Evolutionary conservation across 2,797 vertebrate species (phyloP).

Genomic region (Oreochromis mossambicus): DNA sequence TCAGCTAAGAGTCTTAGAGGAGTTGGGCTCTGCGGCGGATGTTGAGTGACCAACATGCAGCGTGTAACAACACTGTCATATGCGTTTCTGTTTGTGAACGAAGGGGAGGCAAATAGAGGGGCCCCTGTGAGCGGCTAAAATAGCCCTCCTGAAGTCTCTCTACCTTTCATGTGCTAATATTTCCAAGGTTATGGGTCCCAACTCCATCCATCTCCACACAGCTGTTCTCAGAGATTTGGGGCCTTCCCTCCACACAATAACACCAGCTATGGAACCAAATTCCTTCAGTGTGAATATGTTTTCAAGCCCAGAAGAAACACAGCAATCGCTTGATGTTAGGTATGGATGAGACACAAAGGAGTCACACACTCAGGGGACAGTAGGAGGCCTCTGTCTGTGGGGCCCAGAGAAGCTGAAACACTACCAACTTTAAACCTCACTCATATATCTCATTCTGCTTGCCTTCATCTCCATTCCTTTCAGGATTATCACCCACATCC

Average conservation of each 20-base stretch:
- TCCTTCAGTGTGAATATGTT: slow-evolving; percentile 55
- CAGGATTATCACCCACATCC: slow-evolving; percentile 53
- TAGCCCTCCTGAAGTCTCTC: slow-evolving; percentile 60
- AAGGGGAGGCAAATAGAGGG: slow-evolving; percentile 65
- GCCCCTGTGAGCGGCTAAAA: slow-evolving; percentile 59
- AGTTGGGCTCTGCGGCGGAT: slow-evolving; percentile 31
- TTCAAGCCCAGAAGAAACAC: slow-evolving; percentile 38
- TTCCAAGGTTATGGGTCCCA: slow-evolving; percentile 65
- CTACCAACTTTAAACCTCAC: slow-evolving; percentile 31
- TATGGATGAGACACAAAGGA: slow-evolving; percentile 61
- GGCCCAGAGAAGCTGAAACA: slow-evolving; percentile 41
- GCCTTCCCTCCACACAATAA: slow-evolving; percentile 45
- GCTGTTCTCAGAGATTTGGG: slow-evolving; percentile 35
- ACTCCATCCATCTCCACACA: slow-evolving; percentile 58
- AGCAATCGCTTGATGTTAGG: slow-evolving; percentile 28
- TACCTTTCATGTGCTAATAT: slow-evolving; percentile 78
- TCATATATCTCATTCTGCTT: slow-evolving; percentile 33
- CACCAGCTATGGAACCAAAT: slow-evolving; percentile 20
- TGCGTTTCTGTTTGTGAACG: slow-evolving; percentile 57
- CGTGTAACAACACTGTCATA: slow-evolving; percentile 57
- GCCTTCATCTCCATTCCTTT: slow-evolving; percentile 54
- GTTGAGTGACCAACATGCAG: slow-evolving; percentile 53
- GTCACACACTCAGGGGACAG: slow-evolving; percentile 28
- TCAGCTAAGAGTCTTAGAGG: slow-evolving; percentile 49
- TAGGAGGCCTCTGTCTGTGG: slow-evolving; percentile 43